Base-by-base conservation (phyloP, 2,888 invertebrate genomes). In the Crossocerus cetratus region DNA sequence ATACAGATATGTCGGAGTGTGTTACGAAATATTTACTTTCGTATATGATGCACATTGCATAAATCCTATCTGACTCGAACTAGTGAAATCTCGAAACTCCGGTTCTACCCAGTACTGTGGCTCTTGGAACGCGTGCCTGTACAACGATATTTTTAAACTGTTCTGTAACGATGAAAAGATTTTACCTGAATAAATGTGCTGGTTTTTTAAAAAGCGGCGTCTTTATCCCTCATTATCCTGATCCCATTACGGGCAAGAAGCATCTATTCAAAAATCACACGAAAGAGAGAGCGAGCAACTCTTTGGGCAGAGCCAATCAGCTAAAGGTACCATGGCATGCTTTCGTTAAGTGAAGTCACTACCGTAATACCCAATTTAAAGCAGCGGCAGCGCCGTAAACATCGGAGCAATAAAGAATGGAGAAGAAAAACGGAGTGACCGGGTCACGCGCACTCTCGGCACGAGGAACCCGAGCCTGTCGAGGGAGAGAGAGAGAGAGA, bases 61-160 rank as follows among this genome's bases (percentile, higher is more conserved):
- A 58, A 16, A 59, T 57, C 56, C 63, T 58, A 67, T 55, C 57
- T 45, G 13, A 54, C 61, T 56, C 32, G 32, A 58, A 69, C 64
- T 67, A 66, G 53, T 54, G 59, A 71, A 67, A 42, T 59, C 16
- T 43, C 42, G 21, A 58, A 61, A 55, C 55, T 59, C 63, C 68
- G 32, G 70, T 42, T 61, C 18, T 21, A 62, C 65, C 65, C 64
- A 23, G 45, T 23, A 49, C 68, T 69, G 68, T 49, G 68, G 65
- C 56, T 65, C 54, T 66, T 58, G 62, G 68, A 71, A 74, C 53
- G 74, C 66, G 76, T 81, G 82, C 82, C 78, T 81, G 82, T 81
- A 78, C 68, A 73, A 78, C 70, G 74, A 81, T 81, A 81, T 81
- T 81, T 81, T 81, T 81, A 63, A 81, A 63, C 59, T 69, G 42